Base-by-base conservation (phyloP, 2,888 invertebrate genomes). In the Drosophila maculinotata region DNA sequence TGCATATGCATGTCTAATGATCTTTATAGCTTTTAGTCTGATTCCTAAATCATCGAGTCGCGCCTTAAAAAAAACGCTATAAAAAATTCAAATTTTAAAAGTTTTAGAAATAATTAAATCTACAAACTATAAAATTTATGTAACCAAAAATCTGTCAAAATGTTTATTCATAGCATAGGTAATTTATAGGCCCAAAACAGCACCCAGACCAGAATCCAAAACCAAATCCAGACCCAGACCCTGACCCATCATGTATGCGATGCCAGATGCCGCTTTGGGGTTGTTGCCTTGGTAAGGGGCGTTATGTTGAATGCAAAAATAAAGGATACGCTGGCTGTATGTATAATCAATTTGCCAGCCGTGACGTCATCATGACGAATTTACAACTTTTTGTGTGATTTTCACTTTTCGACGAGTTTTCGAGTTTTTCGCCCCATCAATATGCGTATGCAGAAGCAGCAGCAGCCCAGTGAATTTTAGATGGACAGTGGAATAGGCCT, bases 311-410 rank as follows among this genome's bases (percentile, higher is more conserved):
- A 76, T 75, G 77, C 80, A 65, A 71, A 80, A 65, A 64, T 68
- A 73, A 69, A 74, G 86, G 88, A 83, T 52, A 79, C 74, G 87
- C 87, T 83, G 84, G 66, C 87, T 79, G 84, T 69, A 75, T 76
- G 54, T 71, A 52, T 89, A 90, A 90, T 90, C 90, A 89, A 90
- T 90, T 90, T 77, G 73, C 53, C 47, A 62, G 86, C 75, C 91
- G 90, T 90, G 90, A 90, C 90, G 90, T 90, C 90, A 90, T 91
- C 89, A 87, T 90, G 90, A 87, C 90, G 90, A 90, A 90, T 90
- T 88, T 59, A 77, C 79, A 87, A 77, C 69, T 88, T 75, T 76
- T 70, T 62, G 39, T 62, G 76, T 84, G 78, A 72, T 78, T 78
- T 70, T 76, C 68, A 73, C 49, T 76, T 59, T 71, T 67, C 70